Conservation (phyloP, 2,888 invertebrate species). For the Dysmachus trigonus region DNA sequence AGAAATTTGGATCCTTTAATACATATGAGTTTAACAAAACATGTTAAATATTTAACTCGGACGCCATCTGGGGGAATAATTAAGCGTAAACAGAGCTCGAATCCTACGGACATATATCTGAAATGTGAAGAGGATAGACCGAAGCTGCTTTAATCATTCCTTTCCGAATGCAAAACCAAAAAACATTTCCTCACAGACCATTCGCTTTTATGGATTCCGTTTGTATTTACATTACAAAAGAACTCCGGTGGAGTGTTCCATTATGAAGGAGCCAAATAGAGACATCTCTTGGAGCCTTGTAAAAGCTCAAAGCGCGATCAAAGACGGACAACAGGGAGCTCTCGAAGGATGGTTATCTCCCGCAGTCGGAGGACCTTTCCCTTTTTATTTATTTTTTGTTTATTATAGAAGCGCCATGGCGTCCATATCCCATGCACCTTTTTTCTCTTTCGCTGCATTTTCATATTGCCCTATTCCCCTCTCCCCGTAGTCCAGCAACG, state of each 20-base stretch:
- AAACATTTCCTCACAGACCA: conserved; percentile 9
- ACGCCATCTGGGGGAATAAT: neutral
- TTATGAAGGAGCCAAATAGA: neutral
- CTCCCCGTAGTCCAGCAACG: neutral
- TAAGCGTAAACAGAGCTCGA: neutral
- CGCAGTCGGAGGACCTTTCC: neutral
- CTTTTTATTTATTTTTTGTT: neutral
- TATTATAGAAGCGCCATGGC: neutral
- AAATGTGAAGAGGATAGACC: neutral
- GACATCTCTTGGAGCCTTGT: neutral
- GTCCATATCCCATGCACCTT: neutral
- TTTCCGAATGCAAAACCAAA: neutral
- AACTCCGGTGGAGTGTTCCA: neutral
- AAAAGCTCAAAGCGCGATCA: conserved; percentile 1
- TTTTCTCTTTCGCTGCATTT: neutral
- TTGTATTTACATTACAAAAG: conserved; percentile 12
- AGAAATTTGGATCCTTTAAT: neutral
- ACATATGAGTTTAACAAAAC: neutral
- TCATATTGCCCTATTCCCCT: neutral
- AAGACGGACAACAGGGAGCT: conserved; percentile 3
- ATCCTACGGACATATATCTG: neutral
- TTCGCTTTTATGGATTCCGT: neutral
- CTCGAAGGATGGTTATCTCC: neutral
- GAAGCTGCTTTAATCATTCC: neutral
- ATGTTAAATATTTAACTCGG: neutral